phyloP scores from a whole-genome alignment of 2,113 vertebrate genomes.

The Otis tarda region DNA sequence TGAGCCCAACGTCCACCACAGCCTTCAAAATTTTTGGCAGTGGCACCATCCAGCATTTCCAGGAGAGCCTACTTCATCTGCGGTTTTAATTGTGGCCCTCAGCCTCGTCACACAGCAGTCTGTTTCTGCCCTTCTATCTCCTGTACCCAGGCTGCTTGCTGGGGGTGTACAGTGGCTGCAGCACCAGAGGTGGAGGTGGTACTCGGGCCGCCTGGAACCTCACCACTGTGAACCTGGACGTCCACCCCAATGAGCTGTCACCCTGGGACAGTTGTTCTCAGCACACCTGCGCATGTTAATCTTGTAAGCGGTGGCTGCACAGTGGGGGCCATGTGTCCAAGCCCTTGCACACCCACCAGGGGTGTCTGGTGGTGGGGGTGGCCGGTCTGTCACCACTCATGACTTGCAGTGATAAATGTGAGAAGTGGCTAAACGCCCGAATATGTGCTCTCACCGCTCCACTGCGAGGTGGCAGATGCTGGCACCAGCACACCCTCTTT shows the following conservation, averaged over 20 bases:
- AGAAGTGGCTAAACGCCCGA: not conserved
- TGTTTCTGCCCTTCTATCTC: not conserved
- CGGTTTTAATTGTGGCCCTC: not conserved
- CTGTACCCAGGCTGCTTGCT: not conserved
- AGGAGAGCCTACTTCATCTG: not conserved
- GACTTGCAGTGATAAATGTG: not conserved
- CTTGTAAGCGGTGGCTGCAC: not conserved
- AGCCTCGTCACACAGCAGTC: fast-evolving
- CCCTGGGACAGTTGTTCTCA: not conserved
- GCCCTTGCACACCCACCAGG: not conserved
- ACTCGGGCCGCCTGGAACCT: not conserved
- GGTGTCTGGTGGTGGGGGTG: not conserved
- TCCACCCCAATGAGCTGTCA: not conserved
- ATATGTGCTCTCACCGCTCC: not conserved
- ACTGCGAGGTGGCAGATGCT: not conserved
- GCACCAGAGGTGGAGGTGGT: not conserved
- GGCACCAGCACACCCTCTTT: fast-evolving
- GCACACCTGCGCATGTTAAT: fast-evolving
- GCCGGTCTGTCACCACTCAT: fast-evolving
- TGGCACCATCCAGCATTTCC: not conserved
- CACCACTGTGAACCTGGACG: not conserved
- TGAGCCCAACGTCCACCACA: not conserved
- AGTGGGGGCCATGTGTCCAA: not conserved
- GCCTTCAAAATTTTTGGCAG: not conserved
- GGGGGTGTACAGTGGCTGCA: not conserved